These are phyloP conservation scores for Parnassius smintheus DNA, from an alignment of 2,888 invertebrate genomes.

Conservation along the genomic window DNA sequence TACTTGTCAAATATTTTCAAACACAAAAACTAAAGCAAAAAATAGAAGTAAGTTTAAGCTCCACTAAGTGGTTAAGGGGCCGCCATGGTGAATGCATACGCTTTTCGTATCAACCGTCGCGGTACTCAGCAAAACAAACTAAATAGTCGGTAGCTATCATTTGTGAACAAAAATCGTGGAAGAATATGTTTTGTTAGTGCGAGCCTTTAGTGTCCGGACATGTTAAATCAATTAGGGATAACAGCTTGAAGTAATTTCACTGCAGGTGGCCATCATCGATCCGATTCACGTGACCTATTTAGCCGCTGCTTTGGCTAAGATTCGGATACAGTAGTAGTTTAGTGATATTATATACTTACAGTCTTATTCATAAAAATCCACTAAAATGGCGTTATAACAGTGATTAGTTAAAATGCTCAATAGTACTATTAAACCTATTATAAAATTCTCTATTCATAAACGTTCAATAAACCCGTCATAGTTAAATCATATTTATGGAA, in stretches of 20 bases:
- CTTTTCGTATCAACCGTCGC: constrained; percentile 46
- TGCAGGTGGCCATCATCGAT: constrained; percentile 32
- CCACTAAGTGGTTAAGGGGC: constrained; percentile 65
- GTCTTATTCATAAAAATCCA: too few species aligned
- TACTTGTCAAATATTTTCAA: constrained; percentile 19
- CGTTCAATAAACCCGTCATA: too few species aligned
- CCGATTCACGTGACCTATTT: constrained; percentile 3
- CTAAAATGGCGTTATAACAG: too few species aligned
- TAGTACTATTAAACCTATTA: too few species aligned
- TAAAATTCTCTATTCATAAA: too few species aligned
- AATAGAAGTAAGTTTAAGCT: constrained; percentile 36
- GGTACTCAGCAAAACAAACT: constrained; percentile 72
- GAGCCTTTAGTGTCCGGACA: constrained; percentile 15
- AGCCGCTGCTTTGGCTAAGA: not conserved
- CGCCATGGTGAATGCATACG: constrained; percentile 43
- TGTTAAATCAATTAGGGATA: constrained; percentile 24
- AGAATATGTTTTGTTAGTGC: constrained; percentile 47
- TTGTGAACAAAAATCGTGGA: constrained; percentile 52
- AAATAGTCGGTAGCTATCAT: constrained; percentile 59
- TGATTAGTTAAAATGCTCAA: too few species aligned
- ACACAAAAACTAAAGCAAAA: constrained; percentile 28
- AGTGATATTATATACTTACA: too few species aligned
- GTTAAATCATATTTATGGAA: too few species aligned
- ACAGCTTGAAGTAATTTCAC: constrained; percentile 28
- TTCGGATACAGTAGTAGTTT: too few species aligned